phyloP scores from a whole-genome alignment of 2,888 invertebrate genomes.

The Conchocele bisecta region DNA sequence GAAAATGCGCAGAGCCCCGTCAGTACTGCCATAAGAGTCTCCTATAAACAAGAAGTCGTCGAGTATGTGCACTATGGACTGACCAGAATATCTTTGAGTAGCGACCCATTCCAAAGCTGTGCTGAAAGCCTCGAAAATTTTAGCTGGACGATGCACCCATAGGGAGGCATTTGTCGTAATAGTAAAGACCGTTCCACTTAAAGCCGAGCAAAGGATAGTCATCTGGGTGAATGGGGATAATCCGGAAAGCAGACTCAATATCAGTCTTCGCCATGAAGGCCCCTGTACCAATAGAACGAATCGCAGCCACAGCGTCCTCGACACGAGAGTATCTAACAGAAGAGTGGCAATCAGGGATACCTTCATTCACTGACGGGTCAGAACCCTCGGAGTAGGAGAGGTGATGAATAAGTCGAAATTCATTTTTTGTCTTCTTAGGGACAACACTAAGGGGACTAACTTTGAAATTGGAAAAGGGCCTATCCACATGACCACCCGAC shows the following conservation, averaged over 20 bases:
- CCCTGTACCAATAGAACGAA: background rate
- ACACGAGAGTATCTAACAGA: constrained; percentile 22
- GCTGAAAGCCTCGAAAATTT: constrained; percentile 32
- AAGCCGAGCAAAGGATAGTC: constrained; percentile 34
- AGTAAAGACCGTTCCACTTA: constrained; percentile 19
- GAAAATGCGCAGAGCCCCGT: background rate
- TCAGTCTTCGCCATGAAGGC: constrained; percentile 18
- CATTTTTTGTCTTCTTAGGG: constrained; percentile 5
- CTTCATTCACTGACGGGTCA: constrained; percentile 28
- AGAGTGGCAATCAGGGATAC: constrained; percentile 13
- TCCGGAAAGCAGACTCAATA: constrained; percentile 32
- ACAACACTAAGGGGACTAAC: constrained; percentile 20
- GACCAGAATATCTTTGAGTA: background rate
- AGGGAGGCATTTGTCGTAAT: constrained; percentile 29
- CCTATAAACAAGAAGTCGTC: constrained; percentile 40
- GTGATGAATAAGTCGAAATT: constrained; percentile 36
- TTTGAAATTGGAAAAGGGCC: constrained; percentile 7
- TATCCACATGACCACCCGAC: background rate
- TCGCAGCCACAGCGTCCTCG: constrained; percentile 15
- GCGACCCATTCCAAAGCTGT: constrained; percentile 38
- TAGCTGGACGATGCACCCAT: constrained; percentile 23
- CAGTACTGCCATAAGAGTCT: background rate
- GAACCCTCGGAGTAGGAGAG: constrained; percentile 21
- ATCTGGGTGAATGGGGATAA: constrained; percentile 11
- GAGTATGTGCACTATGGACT: constrained; percentile 22